Evolutionary conservation across 1,140 invertebrate genomes (phyloP).

Genomic region (Drosophila dunni): DNA sequence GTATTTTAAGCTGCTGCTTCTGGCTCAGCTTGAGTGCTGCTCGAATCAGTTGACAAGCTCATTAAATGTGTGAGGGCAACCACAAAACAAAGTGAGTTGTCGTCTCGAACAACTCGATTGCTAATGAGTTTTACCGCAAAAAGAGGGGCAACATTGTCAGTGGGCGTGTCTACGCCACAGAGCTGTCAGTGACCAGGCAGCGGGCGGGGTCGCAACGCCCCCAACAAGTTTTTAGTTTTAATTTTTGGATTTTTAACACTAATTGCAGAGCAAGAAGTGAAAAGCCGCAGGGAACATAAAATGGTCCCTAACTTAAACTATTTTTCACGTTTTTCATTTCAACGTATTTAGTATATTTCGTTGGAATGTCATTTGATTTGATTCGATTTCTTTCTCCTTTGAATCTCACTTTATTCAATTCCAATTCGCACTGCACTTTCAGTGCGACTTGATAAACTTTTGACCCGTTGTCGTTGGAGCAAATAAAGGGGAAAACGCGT

Average conservation of each 20-base stretch:
- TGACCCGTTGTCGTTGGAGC: slow-evolving; percentile 1
- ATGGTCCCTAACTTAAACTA: no score
- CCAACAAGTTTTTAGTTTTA: slow-evolving; percentile 38
- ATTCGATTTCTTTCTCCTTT: slow-evolving; percentile 7
- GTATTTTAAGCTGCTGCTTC: background rate
- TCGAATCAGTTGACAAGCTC: background rate
- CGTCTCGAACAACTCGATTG: slow-evolving; percentile 28
- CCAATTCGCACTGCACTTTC: slow-evolving; percentile 13
- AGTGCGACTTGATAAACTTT: slow-evolving; percentile 40
- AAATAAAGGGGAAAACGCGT: background rate
- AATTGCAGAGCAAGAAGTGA: slow-evolving; percentile 20
- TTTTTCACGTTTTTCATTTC: background rate
- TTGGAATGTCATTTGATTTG: background rate
- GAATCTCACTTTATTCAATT: slow-evolving; percentile 13
- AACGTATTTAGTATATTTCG: no score
- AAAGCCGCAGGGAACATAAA: slow-evolving; percentile 6
- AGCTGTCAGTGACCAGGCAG: slow-evolving; percentile 31
- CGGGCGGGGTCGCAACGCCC: slow-evolving; percentile 3
- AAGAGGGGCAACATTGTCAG: slow-evolving; percentile 6
- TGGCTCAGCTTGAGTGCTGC: background rate
- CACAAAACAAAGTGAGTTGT: slow-evolving; percentile 31
- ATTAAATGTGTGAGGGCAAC: background rate
- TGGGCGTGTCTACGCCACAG: slow-evolving; percentile 25
- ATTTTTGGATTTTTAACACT: slow-evolving; percentile 24
- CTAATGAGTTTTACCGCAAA: slow-evolving; percentile 73